A percentile compares a stretch with the other conserved stretches of the same genome.
Conservation (phyloP, 2,113 vertebrate species). For the Lutjanus erythropterus region DNA sequence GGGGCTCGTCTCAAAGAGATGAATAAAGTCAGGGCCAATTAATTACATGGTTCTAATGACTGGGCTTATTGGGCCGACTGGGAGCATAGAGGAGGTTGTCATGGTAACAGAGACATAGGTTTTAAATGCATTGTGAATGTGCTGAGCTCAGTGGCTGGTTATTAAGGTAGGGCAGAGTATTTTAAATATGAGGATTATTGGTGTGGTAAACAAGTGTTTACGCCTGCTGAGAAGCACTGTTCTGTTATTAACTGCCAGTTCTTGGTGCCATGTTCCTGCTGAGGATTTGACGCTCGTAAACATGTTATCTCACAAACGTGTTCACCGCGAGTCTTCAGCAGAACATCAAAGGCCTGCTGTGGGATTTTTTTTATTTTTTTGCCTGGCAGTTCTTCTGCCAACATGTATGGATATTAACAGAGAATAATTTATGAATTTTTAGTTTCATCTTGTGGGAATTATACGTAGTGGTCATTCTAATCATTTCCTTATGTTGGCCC, state of each 20-base stretch:
- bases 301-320: conserved; percentile 65
- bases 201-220: conserved; percentile 70
- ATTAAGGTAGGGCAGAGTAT: conserved; percentile 52
- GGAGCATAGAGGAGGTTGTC: conserved; percentile 72
- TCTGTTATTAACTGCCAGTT: conserved; percentile 67
- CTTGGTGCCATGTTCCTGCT: conserved; percentile 45
- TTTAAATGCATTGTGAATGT: conserved; percentile 72
- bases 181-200: conserved; percentile 74
- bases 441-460: conserved; percentile 53
- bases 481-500: conserved; percentile 56
- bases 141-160: conserved; percentile 55
- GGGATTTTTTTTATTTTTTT: background rate
- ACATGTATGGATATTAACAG: conserved; percentile 49
- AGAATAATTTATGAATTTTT: conserved; percentile 30
- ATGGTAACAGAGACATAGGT: conserved; percentile 73
- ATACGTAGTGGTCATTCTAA: conserved; percentile 54
- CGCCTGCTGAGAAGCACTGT: conserved; percentile 49
- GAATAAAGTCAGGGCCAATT: conserved; percentile 81
- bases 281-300: conserved; percentile 67
- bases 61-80: conserved; percentile 72
- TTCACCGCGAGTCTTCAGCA: conserved; percentile 46
- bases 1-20: conserved; percentile 59
- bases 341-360: conserved; percentile 63
- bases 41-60: conserved; percentile 84
- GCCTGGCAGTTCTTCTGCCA: conserved; percentile 13